Percentiles rank a stretch among this genome's conserved stretches.
These are phyloP conservation scores for Neostethus bicornis DNA, from an alignment of 2,797 vertebrate species.

Conservation along the genomic window DNA sequence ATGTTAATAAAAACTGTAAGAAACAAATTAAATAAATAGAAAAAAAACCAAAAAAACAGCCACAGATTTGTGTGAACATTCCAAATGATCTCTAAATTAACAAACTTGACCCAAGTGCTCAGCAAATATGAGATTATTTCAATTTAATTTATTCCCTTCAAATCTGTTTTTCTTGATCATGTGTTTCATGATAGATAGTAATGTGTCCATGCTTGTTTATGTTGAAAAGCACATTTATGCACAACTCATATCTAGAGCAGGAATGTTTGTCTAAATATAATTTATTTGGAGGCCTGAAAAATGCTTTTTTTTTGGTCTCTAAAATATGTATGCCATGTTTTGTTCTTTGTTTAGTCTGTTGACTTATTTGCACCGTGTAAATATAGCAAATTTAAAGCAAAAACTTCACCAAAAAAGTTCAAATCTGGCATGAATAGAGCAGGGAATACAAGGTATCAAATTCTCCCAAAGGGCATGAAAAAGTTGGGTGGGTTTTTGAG, in stretches of 20 bases:
- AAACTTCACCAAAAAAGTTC: no score
- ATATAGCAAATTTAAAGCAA: no score
- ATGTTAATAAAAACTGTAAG: no score
- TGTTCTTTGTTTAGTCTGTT: not conserved
- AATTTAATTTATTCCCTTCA: slow-evolving; percentile 22
- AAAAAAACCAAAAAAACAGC: no score
- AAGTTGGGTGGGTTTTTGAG: not conserved
- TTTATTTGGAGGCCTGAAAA: no score
- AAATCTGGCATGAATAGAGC: slow-evolving; percentile 1
- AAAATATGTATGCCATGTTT: not conserved
- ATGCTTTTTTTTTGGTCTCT: no score
- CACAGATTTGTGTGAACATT: slow-evolving; percentile 14
- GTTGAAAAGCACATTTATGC: no score
- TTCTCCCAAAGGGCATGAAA: not conserved
- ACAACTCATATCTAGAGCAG: no score
- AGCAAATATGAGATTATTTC: slow-evolving; percentile 10
- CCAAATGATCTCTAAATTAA: slow-evolving; percentile 31
- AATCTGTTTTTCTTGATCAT: not conserved
- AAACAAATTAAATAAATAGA: no score
- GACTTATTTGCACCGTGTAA: slow-evolving; percentile 5
- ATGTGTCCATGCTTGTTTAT: not conserved
- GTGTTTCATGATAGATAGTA: slow-evolving; percentile 6
- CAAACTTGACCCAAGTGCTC: not conserved
- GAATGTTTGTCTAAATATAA: no score
- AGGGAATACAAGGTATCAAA: not conserved